phyloP scores from a whole-genome alignment of 2,888 invertebrate genomes.

The Antheraea assamensis region DNA sequence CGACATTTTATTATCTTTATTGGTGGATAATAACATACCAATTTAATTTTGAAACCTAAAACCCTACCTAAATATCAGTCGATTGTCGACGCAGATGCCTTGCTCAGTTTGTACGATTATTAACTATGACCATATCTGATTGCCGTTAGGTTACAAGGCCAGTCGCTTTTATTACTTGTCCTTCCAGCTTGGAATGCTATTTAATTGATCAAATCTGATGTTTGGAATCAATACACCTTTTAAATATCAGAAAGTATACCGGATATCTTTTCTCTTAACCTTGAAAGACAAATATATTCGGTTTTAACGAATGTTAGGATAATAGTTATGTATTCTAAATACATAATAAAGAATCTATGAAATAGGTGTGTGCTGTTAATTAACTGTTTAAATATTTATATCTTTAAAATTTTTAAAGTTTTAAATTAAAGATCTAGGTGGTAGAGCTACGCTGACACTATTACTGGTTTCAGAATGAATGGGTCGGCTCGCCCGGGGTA shows the following conservation, averaged over 20 bases:
- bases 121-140: not conserved
- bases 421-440: too few species aligned
- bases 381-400: too few species aligned
- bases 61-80: not conserved
- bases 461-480: too few species aligned
- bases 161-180: not conserved
- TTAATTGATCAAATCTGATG: not conserved
- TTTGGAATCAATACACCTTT: not conserved
- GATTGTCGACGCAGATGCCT: not conserved
- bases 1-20: too few species aligned
- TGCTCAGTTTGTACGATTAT: not conserved
- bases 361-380: too few species aligned
- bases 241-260: not conserved
- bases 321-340: too few species aligned
- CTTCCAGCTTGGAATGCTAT: conserved; percentile 2
- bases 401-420: too few species aligned
- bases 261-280: not conserved
- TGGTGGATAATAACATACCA: too few species aligned
- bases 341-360: too few species aligned
- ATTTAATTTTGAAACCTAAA: not conserved
- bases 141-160: not conserved
- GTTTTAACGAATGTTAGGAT: too few species aligned
- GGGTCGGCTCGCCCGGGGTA: too few species aligned
- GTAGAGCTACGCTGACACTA: too few species aligned
- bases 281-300: not conserved